Percentiles rank a stretch among this genome's conserved stretches.
These are phyloP conservation scores for Tragopan temminckii DNA, from an alignment of 2,797 vertebrate species.

Conservation along the genomic window DNA sequence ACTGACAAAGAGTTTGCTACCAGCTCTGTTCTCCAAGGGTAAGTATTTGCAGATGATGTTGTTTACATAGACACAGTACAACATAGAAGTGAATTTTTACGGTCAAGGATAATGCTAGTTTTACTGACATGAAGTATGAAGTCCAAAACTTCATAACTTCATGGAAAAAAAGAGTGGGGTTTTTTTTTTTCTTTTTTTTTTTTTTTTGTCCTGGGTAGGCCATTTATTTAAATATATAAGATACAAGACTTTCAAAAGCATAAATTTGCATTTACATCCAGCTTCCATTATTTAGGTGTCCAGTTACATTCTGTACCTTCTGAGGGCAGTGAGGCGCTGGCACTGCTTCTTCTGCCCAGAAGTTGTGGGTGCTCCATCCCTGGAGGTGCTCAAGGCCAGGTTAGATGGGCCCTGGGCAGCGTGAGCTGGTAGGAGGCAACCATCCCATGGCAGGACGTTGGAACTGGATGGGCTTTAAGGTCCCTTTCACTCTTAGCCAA, in stretches of 20 bases:
- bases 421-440: no score
- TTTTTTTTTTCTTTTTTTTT: no score
- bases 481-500: no score
- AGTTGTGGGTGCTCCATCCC: no score
- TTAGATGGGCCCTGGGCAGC: no score
- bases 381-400: no score
- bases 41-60: neutral
- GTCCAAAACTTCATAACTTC: neutral
- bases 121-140: neutral
- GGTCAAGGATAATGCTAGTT: neutral
- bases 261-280: neutral
- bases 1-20: neutral
- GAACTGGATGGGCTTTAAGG: no score
- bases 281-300: neutral
- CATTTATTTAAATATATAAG: neutral
- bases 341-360: no score
- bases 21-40: neutral
- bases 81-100: neutral
- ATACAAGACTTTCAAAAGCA: neutral
- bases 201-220: neutral
- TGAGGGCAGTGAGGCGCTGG: no score
- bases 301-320: neutral
- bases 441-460: no score
- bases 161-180: fast-evolving
- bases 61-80: neutral